Percentiles rank a stretch among this genome's conserved stretches.
These are phyloP conservation scores for Scaptomyza hsui DNA, from an alignment of 1,140 invertebrate species.

Conservation along the genomic window DNA sequence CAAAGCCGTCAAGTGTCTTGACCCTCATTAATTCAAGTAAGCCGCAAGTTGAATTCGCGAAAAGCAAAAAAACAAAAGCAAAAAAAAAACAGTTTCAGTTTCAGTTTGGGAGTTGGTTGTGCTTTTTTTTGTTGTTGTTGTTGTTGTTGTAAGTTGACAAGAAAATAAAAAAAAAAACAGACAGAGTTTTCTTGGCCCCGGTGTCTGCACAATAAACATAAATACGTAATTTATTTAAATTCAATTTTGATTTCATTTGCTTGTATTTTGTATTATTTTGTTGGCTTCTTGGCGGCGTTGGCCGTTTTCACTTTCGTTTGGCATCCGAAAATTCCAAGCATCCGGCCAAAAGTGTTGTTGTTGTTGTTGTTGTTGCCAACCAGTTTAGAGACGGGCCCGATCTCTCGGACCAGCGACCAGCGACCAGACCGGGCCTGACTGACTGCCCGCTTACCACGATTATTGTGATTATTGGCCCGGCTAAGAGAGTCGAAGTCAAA, in stretches of 20 bases:
- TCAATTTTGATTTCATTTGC: conserved; percentile 70
- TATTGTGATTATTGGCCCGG: conserved; percentile 76
- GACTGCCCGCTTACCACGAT: conserved; percentile 77
- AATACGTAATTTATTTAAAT: conserved; percentile 82
- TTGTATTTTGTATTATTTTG: neutral
- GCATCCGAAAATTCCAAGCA: conserved; percentile 74
- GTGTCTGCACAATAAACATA: conserved; percentile 73
- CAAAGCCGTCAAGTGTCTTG: conserved; percentile 70
- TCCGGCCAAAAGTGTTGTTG: conserved; percentile 46
- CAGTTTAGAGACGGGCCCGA: conserved; percentile 35
- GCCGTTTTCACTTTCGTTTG: conserved; percentile 76
- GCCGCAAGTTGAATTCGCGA: conserved; percentile 48
- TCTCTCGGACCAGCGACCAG: no score
- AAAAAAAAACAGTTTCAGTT: conserved; percentile 46
- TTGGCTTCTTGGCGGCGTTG: conserved; percentile 56
- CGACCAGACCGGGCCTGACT: conserved; percentile 49
- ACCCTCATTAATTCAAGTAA: conserved; percentile 79
- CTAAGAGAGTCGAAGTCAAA: conserved; percentile 30
- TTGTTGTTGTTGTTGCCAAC: conserved; percentile 33
- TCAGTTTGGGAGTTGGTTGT: conserved; percentile 38
- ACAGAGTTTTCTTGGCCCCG: conserved; percentile 8
- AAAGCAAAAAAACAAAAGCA: conserved; percentile 28
- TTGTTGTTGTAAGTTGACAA: neutral
- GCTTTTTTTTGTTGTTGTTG: conserved; percentile 11
- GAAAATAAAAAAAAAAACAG: no score